These are phyloP conservation scores for Metallyticus violacea DNA, from an alignment of 2,888 invertebrate genomes.

Conservation along the genomic window DNA sequence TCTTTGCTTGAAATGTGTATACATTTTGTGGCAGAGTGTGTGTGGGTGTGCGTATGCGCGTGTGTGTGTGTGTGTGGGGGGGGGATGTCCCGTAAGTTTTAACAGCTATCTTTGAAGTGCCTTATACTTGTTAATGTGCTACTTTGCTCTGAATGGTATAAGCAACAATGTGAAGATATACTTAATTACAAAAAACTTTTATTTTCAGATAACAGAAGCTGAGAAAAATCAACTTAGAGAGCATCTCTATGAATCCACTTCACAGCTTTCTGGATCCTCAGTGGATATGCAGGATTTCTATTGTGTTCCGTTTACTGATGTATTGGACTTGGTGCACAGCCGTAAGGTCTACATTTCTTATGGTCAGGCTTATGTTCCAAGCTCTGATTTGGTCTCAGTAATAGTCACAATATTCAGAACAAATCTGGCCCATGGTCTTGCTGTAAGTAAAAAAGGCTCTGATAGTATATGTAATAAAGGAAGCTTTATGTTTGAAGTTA, in stretches of 20 bases:
- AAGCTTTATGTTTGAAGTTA: no score
- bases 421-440: slow-evolving; percentile 65
- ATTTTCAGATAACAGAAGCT: slow-evolving; percentile 56
- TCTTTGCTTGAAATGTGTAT: no score
- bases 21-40: no score
- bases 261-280: slow-evolving; percentile 51
- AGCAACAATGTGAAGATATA: no score
- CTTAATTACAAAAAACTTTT: no score
- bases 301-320: slow-evolving; percentile 83
- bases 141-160: no score
- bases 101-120: no score
- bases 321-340: slow-evolving; percentile 74
- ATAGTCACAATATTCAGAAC: slow-evolving; percentile 73
- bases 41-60: no score
- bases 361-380: slow-evolving; percentile 87
- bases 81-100: no score
- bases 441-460: slow-evolving; percentile 44
- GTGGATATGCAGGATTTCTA: slow-evolving; percentile 68
- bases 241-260: slow-evolving; percentile 60
- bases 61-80: no score
- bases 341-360: slow-evolving; percentile 74
- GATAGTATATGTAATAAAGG: no score
- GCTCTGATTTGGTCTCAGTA: slow-evolving; percentile 79
- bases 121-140: no score
- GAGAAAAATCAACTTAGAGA: slow-evolving; percentile 63